A percentile compares a stretch with the other conserved stretches of the same genome.
These are phyloP conservation scores for Frieseomelitta varia DNA, from an alignment of 1,140 invertebrate genomes.

Conservation along the genomic window DNA sequence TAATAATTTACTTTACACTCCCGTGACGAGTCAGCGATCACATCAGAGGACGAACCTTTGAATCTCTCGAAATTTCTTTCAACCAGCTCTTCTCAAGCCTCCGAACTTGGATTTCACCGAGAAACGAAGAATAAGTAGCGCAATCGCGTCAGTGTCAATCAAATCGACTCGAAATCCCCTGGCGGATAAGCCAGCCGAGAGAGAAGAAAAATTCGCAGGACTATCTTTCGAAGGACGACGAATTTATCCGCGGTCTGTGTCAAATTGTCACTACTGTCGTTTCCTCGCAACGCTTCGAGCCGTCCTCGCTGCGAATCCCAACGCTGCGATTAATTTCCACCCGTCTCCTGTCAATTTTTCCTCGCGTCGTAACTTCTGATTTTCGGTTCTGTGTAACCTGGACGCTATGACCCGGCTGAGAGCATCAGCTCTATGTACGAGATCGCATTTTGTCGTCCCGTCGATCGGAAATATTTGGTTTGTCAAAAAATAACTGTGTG, in stretches of 20 bases:
- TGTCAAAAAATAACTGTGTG: too few relatives aligned
- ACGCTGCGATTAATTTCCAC: constrained; percentile 5
- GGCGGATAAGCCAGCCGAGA: neutral
- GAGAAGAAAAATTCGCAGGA: neutral
- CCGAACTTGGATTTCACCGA: neutral
- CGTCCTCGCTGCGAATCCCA: neutral
- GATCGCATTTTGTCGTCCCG: neutral
- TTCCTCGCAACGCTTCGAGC: neutral
- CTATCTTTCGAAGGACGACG: neutral
- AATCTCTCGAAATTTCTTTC: neutral
- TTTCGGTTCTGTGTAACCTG: neutral
- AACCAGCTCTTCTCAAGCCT: neutral
- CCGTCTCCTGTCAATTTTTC: neutral
- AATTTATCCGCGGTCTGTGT: neutral
- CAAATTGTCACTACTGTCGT: neutral
- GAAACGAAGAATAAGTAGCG: constrained; percentile 1
- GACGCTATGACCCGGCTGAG: neutral
- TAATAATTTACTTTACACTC: too few relatives aligned
- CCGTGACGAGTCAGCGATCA: too few relatives aligned
- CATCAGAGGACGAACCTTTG: too few relatives aligned
- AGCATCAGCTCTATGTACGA: neutral
- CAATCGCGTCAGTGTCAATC: neutral
- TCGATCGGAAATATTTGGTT: too few relatives aligned
- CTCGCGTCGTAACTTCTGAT: neutral
- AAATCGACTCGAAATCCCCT: neutral